These are phyloP conservation scores for Helicolenus hilgendorfi DNA, from an alignment of 2,797 vertebrate genomes.

Conservation along the genomic window DNA sequence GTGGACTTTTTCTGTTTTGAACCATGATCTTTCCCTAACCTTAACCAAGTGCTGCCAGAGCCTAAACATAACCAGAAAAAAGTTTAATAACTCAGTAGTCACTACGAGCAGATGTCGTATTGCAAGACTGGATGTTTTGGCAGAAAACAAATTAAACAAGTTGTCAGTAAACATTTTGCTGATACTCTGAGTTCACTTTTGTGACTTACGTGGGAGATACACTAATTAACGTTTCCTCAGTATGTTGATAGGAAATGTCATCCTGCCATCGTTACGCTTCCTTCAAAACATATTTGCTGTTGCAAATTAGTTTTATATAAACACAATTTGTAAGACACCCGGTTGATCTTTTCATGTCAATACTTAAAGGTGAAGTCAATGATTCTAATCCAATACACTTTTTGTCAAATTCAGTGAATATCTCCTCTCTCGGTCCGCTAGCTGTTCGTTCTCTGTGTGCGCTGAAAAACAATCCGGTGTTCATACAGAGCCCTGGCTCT, in stretches of 20 bases:
- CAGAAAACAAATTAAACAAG: background rate
- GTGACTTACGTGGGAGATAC: background rate
- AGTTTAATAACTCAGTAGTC: background rate
- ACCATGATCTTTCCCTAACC: background rate
- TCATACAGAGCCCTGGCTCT: background rate
- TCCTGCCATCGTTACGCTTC: background rate
- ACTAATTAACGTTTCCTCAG: background rate
- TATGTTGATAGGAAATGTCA: background rate
- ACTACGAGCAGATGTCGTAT: background rate
- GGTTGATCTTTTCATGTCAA: background rate
- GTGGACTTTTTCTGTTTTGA: background rate
- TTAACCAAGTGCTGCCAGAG: background rate
- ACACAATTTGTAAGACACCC: background rate
- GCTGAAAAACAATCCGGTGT: background rate
- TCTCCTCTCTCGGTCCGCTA: background rate
- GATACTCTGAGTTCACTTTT: background rate
- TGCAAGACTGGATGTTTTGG: background rate
- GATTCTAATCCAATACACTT: background rate
- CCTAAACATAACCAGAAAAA: background rate
- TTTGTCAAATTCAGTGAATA: background rate
- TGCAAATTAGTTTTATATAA: background rate
- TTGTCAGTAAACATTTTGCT: background rate
- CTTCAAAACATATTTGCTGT: background rate
- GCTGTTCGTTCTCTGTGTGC: background rate
- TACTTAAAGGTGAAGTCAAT: background rate